Base-by-base conservation (phyloP, 1,140 invertebrate genomes). In the Drosophila sechellia region DNA sequence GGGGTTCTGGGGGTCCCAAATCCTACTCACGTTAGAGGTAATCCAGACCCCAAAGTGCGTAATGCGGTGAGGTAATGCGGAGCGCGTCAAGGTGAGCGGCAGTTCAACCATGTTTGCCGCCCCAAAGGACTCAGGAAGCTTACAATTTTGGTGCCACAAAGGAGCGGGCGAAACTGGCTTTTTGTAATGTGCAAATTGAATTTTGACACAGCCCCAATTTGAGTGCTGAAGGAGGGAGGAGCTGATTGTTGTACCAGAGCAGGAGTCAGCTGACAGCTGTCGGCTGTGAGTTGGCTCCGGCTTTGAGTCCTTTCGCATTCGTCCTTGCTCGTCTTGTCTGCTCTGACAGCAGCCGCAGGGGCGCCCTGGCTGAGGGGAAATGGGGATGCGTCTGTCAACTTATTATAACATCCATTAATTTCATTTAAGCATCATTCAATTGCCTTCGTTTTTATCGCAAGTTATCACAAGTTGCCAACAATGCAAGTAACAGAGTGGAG, bases 331-430 rank as follows among this genome's bases (percentile, higher is more conserved):
- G 34, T 48, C 46, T 48, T 39, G 37, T 58, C 69, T 11, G 10
- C 39, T 25, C 31, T 61, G 57, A 45, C 58, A 50, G 17, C 59
- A 40, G 43, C 27, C 17, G 5, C 42, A 17, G 15, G 20, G 8
- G 25, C 17, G 17, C 11, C n/a, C 2, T 17, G 40, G 4, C 8
- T 12, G 46, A 12, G n/a, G 27, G n/a, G 48, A n/a, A 15, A 39
- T 31, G 54, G 13, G 27, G 8, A 4, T 50, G 66, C 61, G 77
- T 79, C 71, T 89, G 79, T 78, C 81, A 91, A 91, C 90, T 91
- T 91, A 92, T 87, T 91, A 86, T 71, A 90, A 86, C 79, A 92
- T 86, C 77, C 90, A 91, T 91, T 91, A 90, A 90, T 91, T 90
- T 90, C 75, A 89, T 90, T 91, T 84, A 79, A 81, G 74, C 72